Evolutionary conservation across 2,888 invertebrate species (phyloP), one percentile per base, ranked within the genome.

Genomic region (Polydrusus cervinus): DNA sequence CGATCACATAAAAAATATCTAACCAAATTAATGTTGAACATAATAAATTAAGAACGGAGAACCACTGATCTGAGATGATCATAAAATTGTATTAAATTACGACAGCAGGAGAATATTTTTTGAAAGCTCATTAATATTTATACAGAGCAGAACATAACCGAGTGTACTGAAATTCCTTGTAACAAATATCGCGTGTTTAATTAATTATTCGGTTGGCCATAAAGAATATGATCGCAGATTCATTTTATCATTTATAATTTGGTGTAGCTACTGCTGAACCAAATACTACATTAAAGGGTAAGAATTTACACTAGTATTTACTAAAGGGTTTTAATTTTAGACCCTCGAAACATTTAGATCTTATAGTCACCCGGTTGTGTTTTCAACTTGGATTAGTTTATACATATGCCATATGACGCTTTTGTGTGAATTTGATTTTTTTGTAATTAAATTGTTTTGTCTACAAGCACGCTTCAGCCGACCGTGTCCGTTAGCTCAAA

Each of bases 31-130:
- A 38, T 60, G 57, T 34, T 60, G 18, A 60, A 38, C 16, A 38
- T 60, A 60, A 60, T 60, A 60, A 18, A 60, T 60, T 60, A 18
- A 38, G 57, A 55, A 55, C 55, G 34, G 30, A 30, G 34, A 60
- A 60, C 38, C 57, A 60, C 18, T 38, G 57, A 38, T 60, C 38
- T 18, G 38, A 60, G 57, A 18, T 60, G 57, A 18, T 38, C 57
- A 34, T 60, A 60, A 60, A 60, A 60, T 43, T 60, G 16, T 60
- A 60, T 60, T 60, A 60, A 60, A 14, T 60, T 60, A 60, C 57
- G 34, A 55, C 34, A 16, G 57, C 57, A 10, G 34, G 18, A 60
- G 38, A 38, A 16, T 60, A 34, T 60, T 60, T 60, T 60, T 16
- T 38, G 38, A 53, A 30, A 53, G 38, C 57, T 60, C 57, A 60